phyloP scores from a whole-genome alignment of 2,888 invertebrate species.

The Drosophila hamatofila region DNA sequence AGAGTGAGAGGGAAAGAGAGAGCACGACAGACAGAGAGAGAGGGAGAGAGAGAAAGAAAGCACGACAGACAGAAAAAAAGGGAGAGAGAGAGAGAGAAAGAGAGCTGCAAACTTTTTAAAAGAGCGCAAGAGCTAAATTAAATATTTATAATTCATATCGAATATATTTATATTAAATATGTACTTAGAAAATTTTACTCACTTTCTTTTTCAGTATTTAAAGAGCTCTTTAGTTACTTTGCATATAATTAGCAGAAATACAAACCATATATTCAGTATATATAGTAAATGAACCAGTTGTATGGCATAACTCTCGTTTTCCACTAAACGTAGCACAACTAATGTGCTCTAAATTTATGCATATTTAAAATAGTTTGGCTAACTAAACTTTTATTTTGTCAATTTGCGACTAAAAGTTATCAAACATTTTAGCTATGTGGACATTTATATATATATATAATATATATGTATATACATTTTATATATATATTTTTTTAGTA shows the following conservation, averaged over 20 bases:
- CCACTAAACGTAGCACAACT: neutral
- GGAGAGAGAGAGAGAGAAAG: accelerated
- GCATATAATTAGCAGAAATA: neutral
- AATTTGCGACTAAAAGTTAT: neutral
- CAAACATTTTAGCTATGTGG: neutral
- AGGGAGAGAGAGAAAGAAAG: neutral
- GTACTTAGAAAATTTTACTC: too few species aligned
- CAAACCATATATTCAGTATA: too few species aligned
- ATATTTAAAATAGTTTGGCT: conserved; percentile 1
- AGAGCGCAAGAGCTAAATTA: neutral
- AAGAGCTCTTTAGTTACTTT: too few species aligned
- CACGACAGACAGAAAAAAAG: accelerated
- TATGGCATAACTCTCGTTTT: neutral
- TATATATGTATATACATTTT: neutral
- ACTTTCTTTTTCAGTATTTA: too few species aligned
- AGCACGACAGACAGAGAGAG: neutral
- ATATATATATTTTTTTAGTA: neutral
- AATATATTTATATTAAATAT: too few species aligned
- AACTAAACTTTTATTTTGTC: neutral
- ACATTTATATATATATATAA: neutral
- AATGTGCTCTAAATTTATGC: neutral
- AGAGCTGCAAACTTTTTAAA: neutral
- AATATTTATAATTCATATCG: neutral
- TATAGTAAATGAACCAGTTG: neutral
- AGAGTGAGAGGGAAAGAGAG: neutral